Base-by-base conservation (phyloP, 2,113 vertebrate species). In the Eublepharis macularius region DNA sequence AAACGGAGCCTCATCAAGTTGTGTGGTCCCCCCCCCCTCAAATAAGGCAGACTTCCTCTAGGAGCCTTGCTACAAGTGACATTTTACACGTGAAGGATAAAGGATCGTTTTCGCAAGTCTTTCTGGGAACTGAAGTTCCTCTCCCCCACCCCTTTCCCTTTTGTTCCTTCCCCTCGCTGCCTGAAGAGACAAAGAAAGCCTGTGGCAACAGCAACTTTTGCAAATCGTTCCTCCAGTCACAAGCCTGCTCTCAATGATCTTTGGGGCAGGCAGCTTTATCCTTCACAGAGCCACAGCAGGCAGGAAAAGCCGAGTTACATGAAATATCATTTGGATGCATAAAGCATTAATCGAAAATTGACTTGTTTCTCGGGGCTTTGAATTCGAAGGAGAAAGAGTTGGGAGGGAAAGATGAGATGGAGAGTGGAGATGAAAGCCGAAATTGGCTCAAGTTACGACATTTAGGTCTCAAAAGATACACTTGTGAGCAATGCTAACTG, bases 341-440 rank as follows among this genome's bases (percentile, higher is more conserved):
- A 90, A 94, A 92, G 89, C 88, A 92, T 91, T 87, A 87, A 76
- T 81, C 69, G 65, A 29, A 85, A 93, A 89, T 86, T 87, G 84
- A 1, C 0, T 34, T 0, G n/a, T 79, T 87, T 0, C 88, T 87
- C 0, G 0, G 80, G 86, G 83, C 87, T 6, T 0, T 0, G 83
- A 87, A 89, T 92, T 92, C 90, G 88, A 92, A 88, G 79, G 41
- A 19, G 65, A 68, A 34, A 86, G 82, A 0, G 0, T 79, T 57
- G 12, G 26, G 57, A 79, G 76, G 0, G 0, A n/a, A n/a, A n/a
- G n/a, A n/a, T n/a, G 39, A 87, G 91, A 77, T 26, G 17, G 39
- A n/a, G 34, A 79, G 73, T 0, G 0, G 51, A 90, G 91, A 86
- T 91, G 81, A 93, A 94, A 92, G 86, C 2, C 0, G 26, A 91